Evolutionary conservation across 1,140 invertebrate genomes (phyloP), one percentile per base, ranked within the genome.

Genomic region (Himalopsyche phryganea): DNA sequence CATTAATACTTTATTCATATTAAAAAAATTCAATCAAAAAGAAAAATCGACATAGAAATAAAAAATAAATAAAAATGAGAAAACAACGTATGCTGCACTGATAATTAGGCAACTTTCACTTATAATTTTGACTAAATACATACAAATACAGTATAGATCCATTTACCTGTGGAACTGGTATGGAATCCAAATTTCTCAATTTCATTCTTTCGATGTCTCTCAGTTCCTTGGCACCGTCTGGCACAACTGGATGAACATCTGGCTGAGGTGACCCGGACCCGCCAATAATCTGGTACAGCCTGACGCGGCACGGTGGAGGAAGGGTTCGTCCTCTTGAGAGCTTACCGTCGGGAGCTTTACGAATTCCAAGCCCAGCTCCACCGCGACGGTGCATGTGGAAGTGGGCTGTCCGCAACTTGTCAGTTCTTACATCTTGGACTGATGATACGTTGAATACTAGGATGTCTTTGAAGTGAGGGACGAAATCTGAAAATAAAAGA

Each of bases 391-490:
- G 56, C 11, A 62, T 58, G 38, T 62, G 55, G 20, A 62, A 50
- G 11, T 62, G 54, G 4, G 60, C 60, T 14, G 54, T 33, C 20
- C 56, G 50, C 11, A 62, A 15, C 45, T 62, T 62, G 14, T 62
- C 60, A 5, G 14, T 36, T 15, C 36, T 35, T 5, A 23, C 19
- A 28, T 28, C 23, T 28, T 28, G 23, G 7, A 62, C 15, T 0
- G 48, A 40, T 10, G 54, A 49, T 45, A 62, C 11, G 40, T 62
- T 62, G 45, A 53, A 62, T 1, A 62, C 60, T 5, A 62, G 38
- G 10, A 62, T 40, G 42, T 62, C 60, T 40, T 62, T 62, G 23
- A 62, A 58, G 36, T 58, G 55, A 1, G 60, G 60, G 2, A 58
- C 50, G 50, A 62, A 62, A 54, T 62, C 60, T 62, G 55, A 7